Percentiles rank a stretch among this genome's conserved stretches.
Evolutionary conservation across 2,797 vertebrate species (phyloP).

Genomic region (Podarcis lilfordi): DNA sequence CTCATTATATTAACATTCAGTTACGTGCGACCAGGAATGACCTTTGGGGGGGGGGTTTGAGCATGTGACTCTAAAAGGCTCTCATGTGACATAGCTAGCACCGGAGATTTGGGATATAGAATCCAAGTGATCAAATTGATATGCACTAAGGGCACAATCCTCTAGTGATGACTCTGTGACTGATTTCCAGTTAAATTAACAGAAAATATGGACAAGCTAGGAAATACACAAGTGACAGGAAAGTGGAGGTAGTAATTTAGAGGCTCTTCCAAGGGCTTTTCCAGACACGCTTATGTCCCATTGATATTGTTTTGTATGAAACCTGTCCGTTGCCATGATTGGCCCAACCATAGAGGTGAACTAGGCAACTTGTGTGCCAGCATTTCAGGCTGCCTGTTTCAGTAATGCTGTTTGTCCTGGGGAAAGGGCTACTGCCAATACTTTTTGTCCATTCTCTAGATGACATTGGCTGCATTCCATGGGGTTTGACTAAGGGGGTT

Average conservation of each 20-base stretch:
- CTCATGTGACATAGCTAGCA: not conserved
- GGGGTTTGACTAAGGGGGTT: not conserved
- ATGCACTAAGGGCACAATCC: not conserved
- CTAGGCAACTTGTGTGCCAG: not conserved
- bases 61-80: not conserved
- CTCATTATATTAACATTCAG: conserved; percentile 18
- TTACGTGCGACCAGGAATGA: not conserved
- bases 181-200: not conserved
- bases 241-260: not conserved
- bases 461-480: not conserved
- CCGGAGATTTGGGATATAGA: not conserved
- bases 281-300: not conserved
- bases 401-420: not conserved
- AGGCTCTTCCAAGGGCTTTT: not conserved
- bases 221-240: not conserved
- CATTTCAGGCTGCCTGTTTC: not conserved
- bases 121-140: conserved; percentile 5
- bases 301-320: not conserved
- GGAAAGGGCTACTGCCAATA: not conserved
- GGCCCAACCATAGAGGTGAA: not conserved
- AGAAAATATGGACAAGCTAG: not conserved
- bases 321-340: not conserved
- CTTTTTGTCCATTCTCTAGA: not conserved
- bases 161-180: not conserved
- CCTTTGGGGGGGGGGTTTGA: not conserved